phyloP scores from a whole-genome alignment of 2,113 vertebrate genomes.

The Danionella cerebrum region DNA sequence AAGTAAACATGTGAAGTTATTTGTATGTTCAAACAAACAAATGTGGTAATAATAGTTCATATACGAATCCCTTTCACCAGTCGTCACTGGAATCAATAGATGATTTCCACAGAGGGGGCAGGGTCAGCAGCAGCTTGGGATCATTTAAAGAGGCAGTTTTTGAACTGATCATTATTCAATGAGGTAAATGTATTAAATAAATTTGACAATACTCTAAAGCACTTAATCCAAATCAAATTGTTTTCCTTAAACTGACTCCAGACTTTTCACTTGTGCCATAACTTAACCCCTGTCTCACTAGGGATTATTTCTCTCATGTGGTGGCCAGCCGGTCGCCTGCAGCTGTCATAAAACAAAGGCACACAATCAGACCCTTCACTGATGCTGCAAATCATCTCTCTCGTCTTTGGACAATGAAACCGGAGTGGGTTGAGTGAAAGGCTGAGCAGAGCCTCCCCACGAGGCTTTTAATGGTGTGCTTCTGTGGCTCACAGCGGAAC shows the following conservation, averaged over 20 bases:
- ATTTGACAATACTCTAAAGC: no score
- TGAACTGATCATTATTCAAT: no score
- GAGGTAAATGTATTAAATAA: no score
- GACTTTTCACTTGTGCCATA: conserved; percentile 41
- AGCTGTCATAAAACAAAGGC: conserved; percentile 55
- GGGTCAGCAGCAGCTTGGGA: no score
- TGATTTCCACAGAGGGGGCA: no score
- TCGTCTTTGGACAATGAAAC: conserved; percentile 61
- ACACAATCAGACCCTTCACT: conserved; percentile 66
- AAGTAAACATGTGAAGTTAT: no score
- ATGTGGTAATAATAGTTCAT: no score
- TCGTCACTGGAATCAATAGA: no score
- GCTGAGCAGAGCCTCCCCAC: conserved; percentile 41
- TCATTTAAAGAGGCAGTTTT: no score
- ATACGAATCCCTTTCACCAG: no score
- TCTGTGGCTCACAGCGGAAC: conserved; percentile 58
- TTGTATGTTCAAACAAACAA: no score
- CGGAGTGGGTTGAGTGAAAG: conserved; percentile 63
- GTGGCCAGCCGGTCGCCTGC: conserved; percentile 46
- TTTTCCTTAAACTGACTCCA: conserved; percentile 31
- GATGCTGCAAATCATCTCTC: conserved; percentile 50
- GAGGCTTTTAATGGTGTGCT: conserved; percentile 54
- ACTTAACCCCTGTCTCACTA: conserved; percentile 36
- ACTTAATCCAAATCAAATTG: no score
- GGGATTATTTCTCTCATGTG: conserved; percentile 56